These are phyloP conservation scores for Muscina levida DNA, from an alignment of 2,888 invertebrate genomes.

Conservation along the genomic window DNA sequence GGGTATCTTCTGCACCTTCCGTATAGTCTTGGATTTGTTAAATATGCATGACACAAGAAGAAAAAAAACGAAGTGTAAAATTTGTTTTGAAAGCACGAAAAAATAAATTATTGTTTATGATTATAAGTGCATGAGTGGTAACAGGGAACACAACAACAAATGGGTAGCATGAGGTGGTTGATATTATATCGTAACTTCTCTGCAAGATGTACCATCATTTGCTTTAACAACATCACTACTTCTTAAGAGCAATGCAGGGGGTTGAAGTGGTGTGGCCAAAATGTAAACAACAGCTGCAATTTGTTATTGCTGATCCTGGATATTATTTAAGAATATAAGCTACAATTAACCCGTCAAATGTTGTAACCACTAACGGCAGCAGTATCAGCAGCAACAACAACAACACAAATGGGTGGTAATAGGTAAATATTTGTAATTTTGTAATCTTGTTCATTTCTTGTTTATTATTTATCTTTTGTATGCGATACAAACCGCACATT, in stretches of 20 bases:
- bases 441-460: slow-evolving; percentile 43
- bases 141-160: neutral
- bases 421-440: slow-evolving; percentile 56
- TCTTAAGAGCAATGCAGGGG: neutral
- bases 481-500: too few species aligned
- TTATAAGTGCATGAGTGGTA: slow-evolving; percentile 32
- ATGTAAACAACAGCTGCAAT: slow-evolving; percentile 58
- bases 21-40: neutral
- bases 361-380: slow-evolving; percentile 43
- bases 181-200: too few species aligned
- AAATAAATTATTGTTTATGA: slow-evolving; percentile 42
- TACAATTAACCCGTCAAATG: slow-evolving; percentile 62
- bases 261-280: slow-evolving; percentile 36
- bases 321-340: slow-evolving; percentile 56
- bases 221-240: too few species aligned
- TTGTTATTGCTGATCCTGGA: slow-evolving; percentile 44
- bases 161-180: neutral
- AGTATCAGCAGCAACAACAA: too few species aligned
- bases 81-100: too few species aligned
- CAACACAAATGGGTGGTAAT: slow-evolving; percentile 60
- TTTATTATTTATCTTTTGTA: slow-evolving; percentile 2
- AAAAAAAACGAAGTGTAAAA: slow-evolving; percentile 21
- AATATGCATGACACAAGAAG: slow-evolving; percentile 13
- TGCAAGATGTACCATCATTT: too few species aligned
- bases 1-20: neutral